Evolutionary conservation across 64 coral and sea anemone species (phyloP).

Genomic region (Pachyseris speciosa): DNA sequence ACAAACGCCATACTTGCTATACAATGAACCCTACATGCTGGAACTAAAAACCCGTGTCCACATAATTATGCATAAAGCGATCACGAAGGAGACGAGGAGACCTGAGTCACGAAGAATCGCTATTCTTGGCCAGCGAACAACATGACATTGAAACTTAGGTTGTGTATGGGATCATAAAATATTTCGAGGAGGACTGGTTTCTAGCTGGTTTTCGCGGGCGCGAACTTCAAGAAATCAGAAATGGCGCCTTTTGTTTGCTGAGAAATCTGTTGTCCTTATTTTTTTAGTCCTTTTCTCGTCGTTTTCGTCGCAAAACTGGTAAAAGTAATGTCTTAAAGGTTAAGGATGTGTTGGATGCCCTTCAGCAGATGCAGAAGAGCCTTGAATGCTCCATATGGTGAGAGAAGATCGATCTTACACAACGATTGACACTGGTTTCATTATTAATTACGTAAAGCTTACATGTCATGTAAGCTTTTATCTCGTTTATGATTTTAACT

Average conservation of each 20-base stretch:
- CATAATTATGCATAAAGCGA: too few species aligned
- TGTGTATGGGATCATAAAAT: background rate
- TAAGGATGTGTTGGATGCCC: conserved; percentile 67
- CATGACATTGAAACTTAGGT: too few species aligned
- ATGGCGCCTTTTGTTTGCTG: background rate
- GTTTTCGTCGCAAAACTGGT: background rate
- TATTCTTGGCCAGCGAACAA: background rate
- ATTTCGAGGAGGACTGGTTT: background rate
- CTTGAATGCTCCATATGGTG: conserved; percentile 96
- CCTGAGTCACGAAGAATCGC: too few species aligned
- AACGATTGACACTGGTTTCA: background rate
- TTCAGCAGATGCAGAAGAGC: conserved; percentile 89
- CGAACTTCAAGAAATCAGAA: too few species aligned
- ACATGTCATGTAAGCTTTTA: background rate
- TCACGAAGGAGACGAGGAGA: too few species aligned
- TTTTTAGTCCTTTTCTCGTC: background rate
- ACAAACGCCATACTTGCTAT: conserved; percentile 42
- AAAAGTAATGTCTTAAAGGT: conserved; percentile 49
- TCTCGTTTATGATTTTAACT: background rate
- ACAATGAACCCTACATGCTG: background rate
- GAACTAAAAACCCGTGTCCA: background rate
- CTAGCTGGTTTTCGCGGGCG: background rate
- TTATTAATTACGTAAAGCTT: background rate
- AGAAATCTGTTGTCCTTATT: background rate
- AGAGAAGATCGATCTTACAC: background rate